Conservation (phyloP, 2,888 invertebrate species). For the Orthosia cruda region DNA sequence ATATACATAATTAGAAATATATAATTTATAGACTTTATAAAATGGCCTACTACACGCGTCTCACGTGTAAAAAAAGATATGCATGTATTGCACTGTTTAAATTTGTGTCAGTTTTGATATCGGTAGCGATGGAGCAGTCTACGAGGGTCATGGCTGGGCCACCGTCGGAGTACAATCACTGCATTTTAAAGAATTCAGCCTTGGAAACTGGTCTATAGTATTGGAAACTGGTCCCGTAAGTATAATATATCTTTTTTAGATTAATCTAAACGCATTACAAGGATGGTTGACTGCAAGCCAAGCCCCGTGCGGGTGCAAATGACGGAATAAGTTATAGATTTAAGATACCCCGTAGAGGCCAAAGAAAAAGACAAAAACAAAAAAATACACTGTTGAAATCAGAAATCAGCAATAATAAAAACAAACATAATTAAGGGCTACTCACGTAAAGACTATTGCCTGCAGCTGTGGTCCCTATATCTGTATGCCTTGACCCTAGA, state of each 20-base stretch:
- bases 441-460: neutral
- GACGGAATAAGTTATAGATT: neutral
- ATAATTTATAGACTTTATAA: too few relatives aligned
- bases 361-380: too few relatives aligned
- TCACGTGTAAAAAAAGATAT: too few relatives aligned
- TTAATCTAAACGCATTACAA: neutral
- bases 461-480: neutral
- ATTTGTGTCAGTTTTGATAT: conserved; percentile 91
- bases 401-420: neutral
- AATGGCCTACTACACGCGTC: too few relatives aligned
- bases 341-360: too few relatives aligned
- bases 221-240: conserved; percentile 93
- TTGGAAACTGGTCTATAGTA: conserved; percentile 93
- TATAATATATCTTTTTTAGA: conserved; percentile 9
- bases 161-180: conserved; percentile 94
- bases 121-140: conserved; percentile 93
- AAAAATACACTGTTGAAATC: too few relatives aligned
- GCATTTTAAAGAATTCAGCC: conserved; percentile 93
- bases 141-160: conserved; percentile 94
- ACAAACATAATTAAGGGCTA: neutral
- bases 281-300: neutral
- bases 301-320: neutral
- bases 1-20: too few relatives aligned
- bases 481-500: neutral
- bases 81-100: too few relatives aligned